A percentile compares a stretch with the other conserved stretches of the same genome.
phyloP scores from a whole-genome alignment of 1,140 invertebrate genomes.

The Druon quercuslanigerum region DNA sequence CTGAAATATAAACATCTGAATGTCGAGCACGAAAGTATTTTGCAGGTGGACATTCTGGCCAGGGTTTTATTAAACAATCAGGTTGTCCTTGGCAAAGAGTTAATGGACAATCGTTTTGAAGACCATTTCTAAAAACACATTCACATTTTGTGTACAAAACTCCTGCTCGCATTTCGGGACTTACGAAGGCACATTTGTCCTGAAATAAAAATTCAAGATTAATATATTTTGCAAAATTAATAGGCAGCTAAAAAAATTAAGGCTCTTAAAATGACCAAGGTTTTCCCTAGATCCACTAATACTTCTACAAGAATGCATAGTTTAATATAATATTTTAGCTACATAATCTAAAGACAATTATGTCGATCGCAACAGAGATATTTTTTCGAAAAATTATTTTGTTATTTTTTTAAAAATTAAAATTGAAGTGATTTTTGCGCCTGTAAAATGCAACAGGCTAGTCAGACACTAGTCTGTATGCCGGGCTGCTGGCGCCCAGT shows the following conservation, averaged over 20 bases:
- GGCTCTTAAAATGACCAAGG: too few relatives aligned
- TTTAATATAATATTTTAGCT: too few relatives aligned
- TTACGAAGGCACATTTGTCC: slow-evolving; percentile 4
- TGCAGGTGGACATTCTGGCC: slow-evolving; percentile 79
- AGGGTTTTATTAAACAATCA: slow-evolving; percentile 79
- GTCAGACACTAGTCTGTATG: too few relatives aligned
- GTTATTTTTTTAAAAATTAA: not conserved
- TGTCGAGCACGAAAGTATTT: slow-evolving; percentile 56
- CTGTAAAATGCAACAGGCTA: too few relatives aligned
- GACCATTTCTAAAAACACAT: slow-evolving; percentile 82
- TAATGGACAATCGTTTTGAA: slow-evolving; percentile 83
- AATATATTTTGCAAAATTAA: not conserved
- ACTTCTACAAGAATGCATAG: too few relatives aligned
- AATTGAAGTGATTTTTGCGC: not conserved
- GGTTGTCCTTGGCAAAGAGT: slow-evolving; percentile 80
- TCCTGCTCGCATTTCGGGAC: slow-evolving; percentile 80
- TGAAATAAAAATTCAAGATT: slow-evolving; percentile 22
- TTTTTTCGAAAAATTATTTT: too few relatives aligned
- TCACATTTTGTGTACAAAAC: slow-evolving; percentile 81
- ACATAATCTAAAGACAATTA: too few relatives aligned
- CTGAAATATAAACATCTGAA: slow-evolving; percentile 45
- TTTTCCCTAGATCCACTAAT: too few relatives aligned
- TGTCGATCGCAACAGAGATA: too few relatives aligned
- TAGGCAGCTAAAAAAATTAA: too few relatives aligned
- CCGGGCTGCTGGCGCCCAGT: too few relatives aligned